Evolutionary conservation across 2,797 vertebrate species (phyloP).

Genomic region (Corythornis leucogaster): DNA sequence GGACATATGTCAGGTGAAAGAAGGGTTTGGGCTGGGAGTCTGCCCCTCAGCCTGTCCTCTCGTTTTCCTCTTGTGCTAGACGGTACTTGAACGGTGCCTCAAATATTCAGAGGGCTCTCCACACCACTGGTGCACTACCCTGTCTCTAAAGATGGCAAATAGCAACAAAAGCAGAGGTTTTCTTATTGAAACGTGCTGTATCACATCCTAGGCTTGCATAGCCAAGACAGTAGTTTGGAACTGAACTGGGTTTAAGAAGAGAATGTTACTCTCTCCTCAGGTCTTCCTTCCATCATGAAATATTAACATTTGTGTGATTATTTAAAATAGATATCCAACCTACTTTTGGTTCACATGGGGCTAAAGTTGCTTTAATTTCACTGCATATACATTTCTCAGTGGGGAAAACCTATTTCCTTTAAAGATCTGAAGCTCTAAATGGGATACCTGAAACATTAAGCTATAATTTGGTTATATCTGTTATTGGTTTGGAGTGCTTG

Average conservation of each 20-base stretch:
- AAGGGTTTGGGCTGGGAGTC: neutral
- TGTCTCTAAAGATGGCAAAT: neutral
- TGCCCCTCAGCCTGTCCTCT: neutral
- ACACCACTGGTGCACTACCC: neutral
- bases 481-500: neutral
- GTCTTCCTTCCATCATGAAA: constrained; percentile 18
- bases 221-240: neutral
- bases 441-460: constrained; percentile 46
- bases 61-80: neutral
- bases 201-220: neutral
- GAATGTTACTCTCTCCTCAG: neutral
- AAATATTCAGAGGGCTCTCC: neutral
- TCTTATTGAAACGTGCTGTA: neutral
- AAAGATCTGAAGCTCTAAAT: constrained; percentile 48
- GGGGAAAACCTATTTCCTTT: constrained; percentile 54
- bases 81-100: neutral
- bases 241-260: neutral
- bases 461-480: constrained; percentile 25
- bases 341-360: constrained; percentile 47
- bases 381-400: constrained; percentile 50
- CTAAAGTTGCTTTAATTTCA: constrained; percentile 42
- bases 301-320: constrained; percentile 56
- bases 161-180: neutral
- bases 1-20: neutral
- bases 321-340: constrained; percentile 65